Conservation (phyloP, 2,888 invertebrate genomes). For the Dinocampus coccinellae region DNA sequence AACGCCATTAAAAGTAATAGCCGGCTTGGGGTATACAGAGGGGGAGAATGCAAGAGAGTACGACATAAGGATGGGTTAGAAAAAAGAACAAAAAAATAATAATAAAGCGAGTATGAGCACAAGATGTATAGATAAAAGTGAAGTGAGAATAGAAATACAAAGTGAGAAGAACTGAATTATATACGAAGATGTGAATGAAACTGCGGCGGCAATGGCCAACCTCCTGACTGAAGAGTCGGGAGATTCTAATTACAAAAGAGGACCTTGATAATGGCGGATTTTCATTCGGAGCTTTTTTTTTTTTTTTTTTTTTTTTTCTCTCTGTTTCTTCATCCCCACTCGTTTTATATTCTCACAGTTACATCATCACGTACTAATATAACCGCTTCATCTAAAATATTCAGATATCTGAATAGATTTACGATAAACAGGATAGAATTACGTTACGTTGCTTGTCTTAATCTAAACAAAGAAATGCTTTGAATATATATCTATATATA, state of each 20-base stretch:
- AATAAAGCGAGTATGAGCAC: too few relatives aligned
- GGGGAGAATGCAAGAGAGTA: constrained; percentile 53
- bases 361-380: too few relatives aligned
- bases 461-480: too few relatives aligned
- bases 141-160: too few relatives aligned
- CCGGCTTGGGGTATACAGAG: constrained; percentile 52
- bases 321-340: background rate
- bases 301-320: constrained; percentile 28
- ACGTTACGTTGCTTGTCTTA: too few relatives aligned
- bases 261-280: constrained; percentile 52
- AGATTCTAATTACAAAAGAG: constrained; percentile 64
- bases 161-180: too few relatives aligned
- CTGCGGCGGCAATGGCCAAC: constrained; percentile 23
- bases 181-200: constrained; percentile 31
- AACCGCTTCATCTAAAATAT: background rate
- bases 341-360: too few relatives aligned
- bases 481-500: too few relatives aligned
- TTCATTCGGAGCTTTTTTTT: constrained; percentile 36
- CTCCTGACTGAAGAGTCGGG: constrained; percentile 35
- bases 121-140: background rate
- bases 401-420: constrained; percentile 18
- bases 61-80: constrained; percentile 29
- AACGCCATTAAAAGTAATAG: constrained; percentile 69
- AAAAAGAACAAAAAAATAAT: too few relatives aligned
- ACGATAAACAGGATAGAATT: constrained; percentile 12